Evolutionary conservation across 2,113 vertebrate genomes (phyloP), one percentile per base, ranked within the genome.

Genomic region (Rhipidura dahli): DNA sequence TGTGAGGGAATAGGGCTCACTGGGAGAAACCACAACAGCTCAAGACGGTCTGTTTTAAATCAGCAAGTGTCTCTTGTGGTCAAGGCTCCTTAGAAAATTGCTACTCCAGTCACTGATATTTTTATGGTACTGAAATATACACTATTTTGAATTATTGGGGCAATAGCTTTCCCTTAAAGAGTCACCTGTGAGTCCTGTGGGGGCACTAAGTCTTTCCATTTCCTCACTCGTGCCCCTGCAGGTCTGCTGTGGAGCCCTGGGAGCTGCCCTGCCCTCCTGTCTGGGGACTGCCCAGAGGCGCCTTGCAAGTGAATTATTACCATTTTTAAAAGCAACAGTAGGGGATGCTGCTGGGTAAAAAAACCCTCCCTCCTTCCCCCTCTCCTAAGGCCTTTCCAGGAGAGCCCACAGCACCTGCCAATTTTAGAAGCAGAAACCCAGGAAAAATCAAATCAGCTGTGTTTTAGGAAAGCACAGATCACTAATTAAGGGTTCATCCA

Each of bases 291-390:
- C 26, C 2, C 3, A 5, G 42, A 81, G 39, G 10, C 0, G 15
- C 40, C 56, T 79, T 51, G 37, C 5, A 12, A 75, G 4, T 19
- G 51, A 81, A 49, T 27, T 24, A 20, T 37, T 26, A 39, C 11
- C 39, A 3, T 72, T 71, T 50, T 33, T 10, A 42, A 72, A 87
- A 83, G 13, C 28, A 91, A 7, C 93, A 81, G 80, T 12, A 96
- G 94, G 83, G 82, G 93, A 39, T 91, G 92, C 92, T 96, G 92
- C 66, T 4, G 71, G 39, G 73, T 83, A 56, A 90, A 87, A 76
- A 85, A 54, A 2, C 11, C 21, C 63, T 80, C 23, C 54, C 24
- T 16, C 1, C 6, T 79, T 23, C 2, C 13, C 13, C 8, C 5
- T 27, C 40, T 16, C 14, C 28, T 44, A 7, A 15, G 20, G 13